A percentile compares a stretch with the other conserved stretches of the same genome.
Conservation (phyloP, 2,888 invertebrate genomes). For the Drosophila pseudotalamancana region DNA sequence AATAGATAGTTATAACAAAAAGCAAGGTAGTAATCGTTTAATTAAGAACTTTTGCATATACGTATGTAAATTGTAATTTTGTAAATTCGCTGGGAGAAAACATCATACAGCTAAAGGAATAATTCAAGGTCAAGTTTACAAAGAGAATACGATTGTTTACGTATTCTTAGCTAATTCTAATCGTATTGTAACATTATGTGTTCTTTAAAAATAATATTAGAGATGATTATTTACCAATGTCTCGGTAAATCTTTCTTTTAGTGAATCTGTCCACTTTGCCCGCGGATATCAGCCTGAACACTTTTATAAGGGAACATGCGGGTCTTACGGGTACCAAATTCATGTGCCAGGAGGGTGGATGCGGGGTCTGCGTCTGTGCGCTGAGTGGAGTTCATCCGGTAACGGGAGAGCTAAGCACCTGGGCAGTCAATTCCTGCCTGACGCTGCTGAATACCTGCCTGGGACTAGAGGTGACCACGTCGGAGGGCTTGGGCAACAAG, state of each 20-base stretch:
- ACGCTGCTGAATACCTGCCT: conserved; percentile 87
- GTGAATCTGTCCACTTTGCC: conserved; percentile 80
- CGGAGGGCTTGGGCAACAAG: conserved; percentile 89
- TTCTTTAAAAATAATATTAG: too few species aligned
- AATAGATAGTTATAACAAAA: too few species aligned
- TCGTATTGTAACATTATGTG: too few species aligned
- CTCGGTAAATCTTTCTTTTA: conserved; percentile 11
- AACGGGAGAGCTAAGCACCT: conserved; percentile 84
- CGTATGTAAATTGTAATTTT: too few species aligned
- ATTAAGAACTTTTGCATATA: too few species aligned
- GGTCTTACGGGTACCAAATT: conserved; percentile 87
- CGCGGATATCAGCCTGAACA: conserved; percentile 86
- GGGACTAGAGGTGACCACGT: conserved; percentile 89
- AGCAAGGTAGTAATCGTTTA: too few species aligned
- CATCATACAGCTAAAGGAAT: too few species aligned
- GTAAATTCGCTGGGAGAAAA: too few species aligned
- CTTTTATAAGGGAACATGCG: conserved; percentile 86
- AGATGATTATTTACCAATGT: too few species aligned
- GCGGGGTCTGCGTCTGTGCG: conserved; percentile 87
- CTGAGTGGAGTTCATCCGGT: conserved; percentile 79
- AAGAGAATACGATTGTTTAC: too few species aligned
- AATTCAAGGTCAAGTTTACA: too few species aligned
- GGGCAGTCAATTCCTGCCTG: conserved; percentile 89
- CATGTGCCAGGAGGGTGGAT: conserved; percentile 89
- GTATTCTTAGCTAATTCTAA: too few species aligned